These are phyloP conservation scores for Lasius fuliginosus DNA, from an alignment of 2,888 invertebrate species.

Conservation along the genomic window DNA sequence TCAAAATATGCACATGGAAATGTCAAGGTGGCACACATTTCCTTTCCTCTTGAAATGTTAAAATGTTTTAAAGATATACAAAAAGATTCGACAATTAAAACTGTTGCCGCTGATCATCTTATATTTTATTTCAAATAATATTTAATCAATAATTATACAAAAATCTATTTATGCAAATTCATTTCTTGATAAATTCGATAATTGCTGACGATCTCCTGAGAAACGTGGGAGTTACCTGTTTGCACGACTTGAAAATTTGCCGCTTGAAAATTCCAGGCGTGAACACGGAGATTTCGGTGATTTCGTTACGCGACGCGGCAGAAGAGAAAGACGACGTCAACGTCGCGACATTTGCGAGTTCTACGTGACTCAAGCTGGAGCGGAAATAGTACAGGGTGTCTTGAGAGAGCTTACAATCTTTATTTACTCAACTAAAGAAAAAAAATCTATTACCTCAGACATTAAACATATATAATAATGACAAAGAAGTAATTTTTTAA, in stretches of 20 bases:
- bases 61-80: slow-evolving; percentile 26
- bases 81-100: slow-evolving; percentile 11
- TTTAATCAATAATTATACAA: slow-evolving; percentile 14
- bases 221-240: slow-evolving; percentile 13
- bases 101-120: slow-evolving; percentile 1
- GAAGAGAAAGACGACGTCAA: slow-evolving; percentile 39
- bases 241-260: slow-evolving; percentile 18
- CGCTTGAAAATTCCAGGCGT: slow-evolving; percentile 35
- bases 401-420: neutral
- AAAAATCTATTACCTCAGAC: neutral
- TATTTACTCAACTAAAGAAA: neutral
- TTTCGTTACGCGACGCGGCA: slow-evolving; percentile 40
- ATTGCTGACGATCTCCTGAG: slow-evolving; percentile 3
- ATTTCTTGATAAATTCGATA: neutral
- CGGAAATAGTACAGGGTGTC: slow-evolving; percentile 39
- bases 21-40: neutral
- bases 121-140: neutral
- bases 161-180: slow-evolving; percentile 3
- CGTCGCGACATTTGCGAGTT: slow-evolving; percentile 34
- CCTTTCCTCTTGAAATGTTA: slow-evolving; percentile 13
- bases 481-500: neutral
- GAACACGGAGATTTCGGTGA: slow-evolving; percentile 35
- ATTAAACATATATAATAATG: neutral
- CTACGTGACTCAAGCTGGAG: slow-evolving; percentile 52
- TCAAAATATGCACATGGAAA: slow-evolving; percentile 18